Evolutionary conservation across 2,113 vertebrate species (phyloP).

Genomic region (Ceyx margarethae): DNA sequence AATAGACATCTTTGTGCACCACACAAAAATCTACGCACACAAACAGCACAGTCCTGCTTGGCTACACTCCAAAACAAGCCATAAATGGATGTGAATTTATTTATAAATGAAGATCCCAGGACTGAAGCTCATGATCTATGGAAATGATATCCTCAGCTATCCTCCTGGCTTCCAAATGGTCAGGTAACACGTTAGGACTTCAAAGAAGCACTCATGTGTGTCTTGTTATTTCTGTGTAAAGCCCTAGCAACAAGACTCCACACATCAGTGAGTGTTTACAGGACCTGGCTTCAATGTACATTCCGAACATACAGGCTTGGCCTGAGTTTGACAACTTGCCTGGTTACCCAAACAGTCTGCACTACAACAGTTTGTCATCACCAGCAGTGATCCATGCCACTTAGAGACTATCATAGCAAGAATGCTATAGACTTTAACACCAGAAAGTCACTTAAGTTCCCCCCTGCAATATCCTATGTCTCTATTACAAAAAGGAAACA

Average conservation of each 20-base stretch:
- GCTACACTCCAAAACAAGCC: neutral
- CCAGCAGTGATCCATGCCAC: neutral
- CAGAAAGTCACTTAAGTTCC: neutral
- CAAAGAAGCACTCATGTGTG: neutral
- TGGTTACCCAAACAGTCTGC: conserved; percentile 26
- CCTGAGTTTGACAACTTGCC: neutral
- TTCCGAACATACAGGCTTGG: conserved; percentile 24
- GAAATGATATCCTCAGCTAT: neutral
- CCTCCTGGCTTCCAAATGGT: neutral
- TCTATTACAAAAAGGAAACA: neutral
- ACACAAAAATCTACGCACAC: neutral
- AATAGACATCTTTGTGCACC: conserved; percentile 16
- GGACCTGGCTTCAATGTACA: neutral
- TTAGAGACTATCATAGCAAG: neutral
- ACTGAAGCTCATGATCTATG: neutral
- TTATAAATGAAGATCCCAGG: neutral
- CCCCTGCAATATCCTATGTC: neutral
- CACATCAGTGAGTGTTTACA: neutral
- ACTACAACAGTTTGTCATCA: neutral
- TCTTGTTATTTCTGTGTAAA: neutral
- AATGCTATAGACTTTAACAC: neutral
- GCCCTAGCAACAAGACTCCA: conserved; percentile 33
- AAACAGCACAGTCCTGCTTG: neutral
- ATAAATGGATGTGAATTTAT: neutral
- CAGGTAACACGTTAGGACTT: neutral